phyloP scores from a whole-genome alignment of 2,888 invertebrate genomes.

The Melikaiella ostensackeni region DNA sequence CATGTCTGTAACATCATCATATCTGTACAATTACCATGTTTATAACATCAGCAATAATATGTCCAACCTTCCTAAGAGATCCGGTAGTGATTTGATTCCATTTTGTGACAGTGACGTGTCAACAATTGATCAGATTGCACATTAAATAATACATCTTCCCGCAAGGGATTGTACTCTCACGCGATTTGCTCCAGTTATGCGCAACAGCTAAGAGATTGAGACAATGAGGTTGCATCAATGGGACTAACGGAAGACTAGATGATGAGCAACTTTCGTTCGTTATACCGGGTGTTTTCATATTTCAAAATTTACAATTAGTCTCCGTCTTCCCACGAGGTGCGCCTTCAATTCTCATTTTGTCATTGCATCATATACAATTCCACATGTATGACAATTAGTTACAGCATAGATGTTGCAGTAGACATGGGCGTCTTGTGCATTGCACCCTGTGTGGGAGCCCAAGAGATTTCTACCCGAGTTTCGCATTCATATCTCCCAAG shows the following conservation, averaged over 20 bases:
- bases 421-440: slow-evolving; percentile 47
- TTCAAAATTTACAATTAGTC: not conserved
- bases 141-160: no score
- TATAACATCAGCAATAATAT: no score
- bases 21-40: no score
- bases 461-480: slow-evolving; percentile 16
- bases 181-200: slow-evolving; percentile 52
- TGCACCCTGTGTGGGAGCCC: slow-evolving; percentile 50
- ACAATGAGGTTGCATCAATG: slow-evolving; percentile 51
- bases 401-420: slow-evolving; percentile 50
- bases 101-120: no score
- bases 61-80: no score
- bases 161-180: not conserved
- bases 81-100: no score
- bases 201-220: slow-evolving; percentile 18
- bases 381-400: slow-evolving; percentile 50
- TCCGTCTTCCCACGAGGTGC: slow-evolving; percentile 51
- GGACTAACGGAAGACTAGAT: slow-evolving; percentile 45
- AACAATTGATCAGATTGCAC: no score
- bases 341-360: slow-evolving; percentile 51
- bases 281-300: slow-evolving; percentile 49
- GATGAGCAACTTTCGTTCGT: slow-evolving; percentile 54
- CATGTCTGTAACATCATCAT: no score
- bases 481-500: not conserved
- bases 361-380: slow-evolving; percentile 50